Evolutionary conservation across 2,113 vertebrate genomes (phyloP), one percentile per base, ranked within the genome.

Genomic region (Trochalopteron elliotii): DNA sequence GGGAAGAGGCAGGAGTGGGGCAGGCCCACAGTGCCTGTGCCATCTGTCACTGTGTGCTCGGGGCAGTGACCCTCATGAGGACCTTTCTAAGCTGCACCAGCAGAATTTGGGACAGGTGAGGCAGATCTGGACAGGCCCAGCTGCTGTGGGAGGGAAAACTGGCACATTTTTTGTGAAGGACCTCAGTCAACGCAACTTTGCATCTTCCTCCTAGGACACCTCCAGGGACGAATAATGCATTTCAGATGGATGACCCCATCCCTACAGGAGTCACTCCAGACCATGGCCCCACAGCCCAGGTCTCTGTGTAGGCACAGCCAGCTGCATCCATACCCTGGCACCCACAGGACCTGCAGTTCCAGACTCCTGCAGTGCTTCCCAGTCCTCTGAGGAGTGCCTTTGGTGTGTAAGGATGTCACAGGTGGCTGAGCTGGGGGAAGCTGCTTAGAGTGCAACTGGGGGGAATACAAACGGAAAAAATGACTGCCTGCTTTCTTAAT

Each of bases 21-120:
- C 71, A n/a, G 33, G 27, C 25, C 15, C 28, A 23, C 15, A 12
- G 3, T 20, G 47, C n/a, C 27, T 42, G 30, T 67, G 56, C 39
- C 19, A 6, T 31, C 50, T 83, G 28, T 33, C 6, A 3, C 11
- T 30, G 14, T 3, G 0, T 40, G 28, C 40, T 1, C 4, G 0
- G 31, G 31, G 6, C 30, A 64, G 1, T 7, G 23, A 44, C 33
- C 10, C 14, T 5, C 9, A 1, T 22, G 31, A 61, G 49, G 50
- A 57, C 22, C 19, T 40, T 76, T 30, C 27, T 59, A 65, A 61
- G 18, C 37, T 76, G 57, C 57, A 40, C 1, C 1, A 79, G 59
- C 33, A 90, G 37, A 52, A 28, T 25, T 0, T 44, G 45, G 50
- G 37, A 72, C 20, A 33, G 15, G 50, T 8, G 57, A 79, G 56